Base-by-base conservation (phyloP, 2,888 invertebrate species). In the Acronicta alni region DNA sequence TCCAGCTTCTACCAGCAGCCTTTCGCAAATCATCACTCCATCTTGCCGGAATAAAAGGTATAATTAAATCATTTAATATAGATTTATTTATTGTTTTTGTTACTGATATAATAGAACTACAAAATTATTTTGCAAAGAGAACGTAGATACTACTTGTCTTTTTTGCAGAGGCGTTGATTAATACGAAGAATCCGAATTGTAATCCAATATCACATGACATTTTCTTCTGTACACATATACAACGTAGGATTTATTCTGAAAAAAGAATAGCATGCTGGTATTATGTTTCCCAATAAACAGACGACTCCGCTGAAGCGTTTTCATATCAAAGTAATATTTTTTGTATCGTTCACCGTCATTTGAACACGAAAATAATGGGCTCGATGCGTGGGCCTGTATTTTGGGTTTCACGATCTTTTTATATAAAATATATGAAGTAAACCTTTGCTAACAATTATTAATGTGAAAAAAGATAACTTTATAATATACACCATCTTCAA, bases 281-380 rank as follows among this genome's bases (percentile, higher is more conserved):
- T 62, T 68, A 45, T 42, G 18, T 47, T 54, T 54, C 15, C 15
- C 42, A 57, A 53, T 73, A 73, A 62, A 62, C 51, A 54, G 17
- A 15, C 44, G 26, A 37, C 23, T 73, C 47, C 43, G 53, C 49
- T 55, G 48, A 62, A 63, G 26, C 45, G 30, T 57, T 52, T 52
- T 55, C 47, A 52, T 70, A 64, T 70, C 57, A 57, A 69, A 74
- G 52, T 53, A 48, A 54, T 53, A 53, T 68, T 57, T 67, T 74
- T 71, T 51, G 44, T 58, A 57, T 63, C 47, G 18, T 56, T 59
- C 42, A 54, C 64, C 57, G 46, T 49, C 55, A 63, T 69, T 70
- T 58, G 17, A 47, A 56, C 51, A 42, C 38, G 16, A 52, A 71
- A 47, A 57, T 56, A 74, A 55, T 49, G 52, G 20, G 16, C 49